Conservation (phyloP, 2,797 vertebrate genomes). For the Anguilla marmorata region DNA sequence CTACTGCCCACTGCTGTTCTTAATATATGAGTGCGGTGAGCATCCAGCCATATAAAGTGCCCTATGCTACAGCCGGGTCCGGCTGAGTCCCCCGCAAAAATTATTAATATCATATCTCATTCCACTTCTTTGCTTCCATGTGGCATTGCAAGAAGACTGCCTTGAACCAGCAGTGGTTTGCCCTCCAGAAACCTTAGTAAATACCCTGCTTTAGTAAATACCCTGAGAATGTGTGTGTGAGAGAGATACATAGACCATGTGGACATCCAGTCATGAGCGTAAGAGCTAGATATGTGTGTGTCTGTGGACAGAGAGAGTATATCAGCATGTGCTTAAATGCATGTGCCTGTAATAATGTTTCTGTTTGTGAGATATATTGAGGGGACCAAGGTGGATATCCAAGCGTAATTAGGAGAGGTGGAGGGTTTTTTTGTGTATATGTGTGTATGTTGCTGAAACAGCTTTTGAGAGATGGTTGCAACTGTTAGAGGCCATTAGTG, state of each 20-base stretch:
- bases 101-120: slow-evolving; percentile 25
- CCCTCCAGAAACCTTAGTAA: too few species aligned
- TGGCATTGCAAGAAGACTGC: background rate
- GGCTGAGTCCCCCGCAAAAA: background rate
- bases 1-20: background rate
- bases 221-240: slow-evolving; percentile 35
- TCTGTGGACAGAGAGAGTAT: too few species aligned
- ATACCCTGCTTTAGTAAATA: background rate
- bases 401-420: slow-evolving; percentile 37
- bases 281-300: background rate
- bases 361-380: background rate
- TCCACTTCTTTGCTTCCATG: background rate
- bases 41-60: background rate
- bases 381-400: background rate
- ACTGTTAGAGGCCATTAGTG: slow-evolving; percentile 25
- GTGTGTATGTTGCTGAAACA: slow-evolving; percentile 41
- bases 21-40: slow-evolving; percentile 18
- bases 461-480: slow-evolving; percentile 12
- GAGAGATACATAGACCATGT: slow-evolving; percentile 29
- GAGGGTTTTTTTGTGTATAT: slow-evolving; percentile 42
- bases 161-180: background rate
- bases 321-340: too few species aligned
- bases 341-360: background rate
- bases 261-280: slow-evolving; percentile 10
- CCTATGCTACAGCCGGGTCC: background rate